Evolutionary conservation across 2,888 invertebrate genomes (phyloP).

Genomic region (Allophyes oxyacanthae): DNA sequence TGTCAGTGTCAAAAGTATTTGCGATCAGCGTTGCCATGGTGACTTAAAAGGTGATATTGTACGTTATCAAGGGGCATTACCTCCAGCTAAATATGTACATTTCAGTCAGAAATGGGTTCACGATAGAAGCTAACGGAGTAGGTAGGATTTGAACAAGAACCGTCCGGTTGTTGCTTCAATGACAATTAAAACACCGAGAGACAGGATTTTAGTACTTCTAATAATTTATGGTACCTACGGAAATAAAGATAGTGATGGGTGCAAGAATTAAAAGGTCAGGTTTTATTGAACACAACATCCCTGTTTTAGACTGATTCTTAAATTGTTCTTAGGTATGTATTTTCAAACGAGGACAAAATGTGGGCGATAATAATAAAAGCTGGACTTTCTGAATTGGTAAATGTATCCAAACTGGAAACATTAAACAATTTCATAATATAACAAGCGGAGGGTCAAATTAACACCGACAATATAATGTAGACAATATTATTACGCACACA

Average conservation of each 20-base stretch:
- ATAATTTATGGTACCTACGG: conserved; percentile 17
- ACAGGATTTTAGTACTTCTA: too few species aligned
- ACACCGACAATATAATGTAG: too few species aligned
- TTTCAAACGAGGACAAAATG: conserved; percentile 18
- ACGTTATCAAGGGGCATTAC: too few species aligned
- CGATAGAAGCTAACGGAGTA: conserved; percentile 12
- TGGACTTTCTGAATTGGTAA: conserved; percentile 17
- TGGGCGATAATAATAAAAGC: conserved; percentile 5
- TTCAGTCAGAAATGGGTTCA: conserved; percentile 2
- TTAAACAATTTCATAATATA: conserved; percentile 1
- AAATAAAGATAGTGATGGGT: conserved; percentile 20
- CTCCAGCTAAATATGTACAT: too few species aligned
- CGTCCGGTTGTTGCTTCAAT: too few species aligned
- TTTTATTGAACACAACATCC: conserved; percentile 40
- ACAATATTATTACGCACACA: conserved; percentile 4
- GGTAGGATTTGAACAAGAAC: conserved; percentile 12
- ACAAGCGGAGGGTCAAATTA: not conserved
- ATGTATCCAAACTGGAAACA: not conserved
- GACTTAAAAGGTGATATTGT: too few species aligned
- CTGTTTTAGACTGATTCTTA: conserved; percentile 12
- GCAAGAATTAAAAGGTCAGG: conserved; percentile 12
- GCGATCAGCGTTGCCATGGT: too few species aligned
- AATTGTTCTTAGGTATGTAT: conserved; percentile 26
- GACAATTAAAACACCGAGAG: too few species aligned
- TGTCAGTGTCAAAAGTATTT: too few species aligned